Conservation (phyloP, 30 jellyfish, hydroid and myxozoan species). For the Cassiopea andromeda region DNA sequence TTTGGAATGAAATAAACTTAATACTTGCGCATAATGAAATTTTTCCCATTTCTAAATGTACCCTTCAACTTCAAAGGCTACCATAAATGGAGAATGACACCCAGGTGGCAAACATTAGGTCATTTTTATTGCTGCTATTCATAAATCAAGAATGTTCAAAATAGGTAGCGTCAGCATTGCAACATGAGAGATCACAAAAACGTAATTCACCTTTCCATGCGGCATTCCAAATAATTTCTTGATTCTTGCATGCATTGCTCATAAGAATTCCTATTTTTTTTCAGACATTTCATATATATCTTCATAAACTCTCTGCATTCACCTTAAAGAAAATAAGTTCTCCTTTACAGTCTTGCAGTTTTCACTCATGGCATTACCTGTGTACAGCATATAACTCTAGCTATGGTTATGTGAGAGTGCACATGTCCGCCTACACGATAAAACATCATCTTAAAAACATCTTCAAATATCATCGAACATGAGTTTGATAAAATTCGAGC, state of each 20-base stretch:
- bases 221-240: constrained; percentile 82
- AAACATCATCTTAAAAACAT: no score
- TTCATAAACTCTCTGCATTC: constrained; percentile 85
- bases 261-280: constrained; percentile 49
- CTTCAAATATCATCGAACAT: no score
- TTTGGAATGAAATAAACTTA: not conserved
- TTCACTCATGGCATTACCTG: not conserved
- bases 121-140: not conserved
- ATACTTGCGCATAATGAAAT: not conserved
- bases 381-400: not conserved
- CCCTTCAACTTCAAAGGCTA: not conserved
- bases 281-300: constrained; percentile 77
- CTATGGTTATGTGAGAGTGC: no score
- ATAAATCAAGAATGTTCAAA: not conserved
- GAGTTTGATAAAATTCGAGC: not conserved
- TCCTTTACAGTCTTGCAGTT: not conserved
- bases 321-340: constrained; percentile 33
- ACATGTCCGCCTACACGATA: no score
- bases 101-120: not conserved
- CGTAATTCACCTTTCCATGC: constrained; percentile 76
- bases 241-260: constrained; percentile 72
- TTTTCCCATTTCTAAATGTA: not conserved
- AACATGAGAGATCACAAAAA: not conserved
- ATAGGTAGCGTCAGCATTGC: not conserved
- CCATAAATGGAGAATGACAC: not conserved